Base-by-base conservation (phyloP, 2,797 vertebrate species). In the Okamejei kenojei region DNA sequence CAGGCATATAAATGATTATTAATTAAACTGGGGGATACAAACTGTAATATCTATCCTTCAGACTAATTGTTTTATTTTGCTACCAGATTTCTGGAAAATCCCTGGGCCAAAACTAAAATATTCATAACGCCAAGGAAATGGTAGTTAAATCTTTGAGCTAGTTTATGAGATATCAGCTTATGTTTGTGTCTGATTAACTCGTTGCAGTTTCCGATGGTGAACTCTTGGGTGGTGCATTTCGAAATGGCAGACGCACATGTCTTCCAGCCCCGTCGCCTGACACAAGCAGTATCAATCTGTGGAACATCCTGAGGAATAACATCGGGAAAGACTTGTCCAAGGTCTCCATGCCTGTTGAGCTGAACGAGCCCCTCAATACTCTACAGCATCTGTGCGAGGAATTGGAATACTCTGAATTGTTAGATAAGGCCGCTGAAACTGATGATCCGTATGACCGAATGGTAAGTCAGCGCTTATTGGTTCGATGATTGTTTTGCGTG, bases 231-330 rank as follows among this genome's bases (percentile, higher is more conserved):
- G 97, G 98, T 0, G 97, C 97, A 79, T 99, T 99, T 95, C 97
- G 98, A 93, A 99, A 99, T 0, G 99, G 99, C 58, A 97, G 99
- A 32, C 98, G 99, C 68, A 97, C 95, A 21, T 98, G 97, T 95
- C 97, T 99, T 94, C 96, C 98, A 13, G 97, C 98, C 73, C 98
- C 99, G 4, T 98, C 98, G 93, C 99, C 99, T 0, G 98, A 99
- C 95, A 98, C 97, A 95, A 98, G 97, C 97, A 99, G 99, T 96
- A 98, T 99, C 95, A 99, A 99, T 96, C 96, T 99, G 94, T 99
- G 99, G 99, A 99, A 99, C 96, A 99, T 99, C 96, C 95, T 99
- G 95, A 98, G 98, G 93, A 99, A 99, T 96, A 99, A 99, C 96
- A 99, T 99, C 35, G 99, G 99, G 91, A 99, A 99, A 95, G 99